phyloP scores from a whole-genome alignment of 2,797 vertebrate species.

The Podargus strigoides region DNA sequence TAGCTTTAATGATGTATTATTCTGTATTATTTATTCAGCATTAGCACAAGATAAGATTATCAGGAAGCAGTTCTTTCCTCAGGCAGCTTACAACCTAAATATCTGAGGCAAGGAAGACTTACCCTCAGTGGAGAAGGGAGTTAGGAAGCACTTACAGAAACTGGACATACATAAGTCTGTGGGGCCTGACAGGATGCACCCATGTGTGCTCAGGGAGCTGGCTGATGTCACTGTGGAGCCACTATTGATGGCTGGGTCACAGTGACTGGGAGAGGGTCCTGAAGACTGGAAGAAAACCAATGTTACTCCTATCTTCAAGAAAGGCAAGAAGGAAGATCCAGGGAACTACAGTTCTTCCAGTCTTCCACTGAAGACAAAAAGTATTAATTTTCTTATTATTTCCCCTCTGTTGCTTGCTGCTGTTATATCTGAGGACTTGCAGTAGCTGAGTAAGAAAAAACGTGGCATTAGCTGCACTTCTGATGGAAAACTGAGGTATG shows the following conservation, averaged over 20 bases:
- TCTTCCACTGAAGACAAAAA: background rate
- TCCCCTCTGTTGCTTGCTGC: background rate
- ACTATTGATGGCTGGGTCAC: background rate
- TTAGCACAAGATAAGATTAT: background rate
- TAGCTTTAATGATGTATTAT: background rate
- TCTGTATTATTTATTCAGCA: background rate
- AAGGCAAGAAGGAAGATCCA: background rate
- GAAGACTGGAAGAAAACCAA: background rate
- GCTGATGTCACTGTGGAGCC: background rate
- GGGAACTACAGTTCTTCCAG: background rate
- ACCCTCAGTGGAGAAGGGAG: background rate
- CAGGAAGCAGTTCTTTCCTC: background rate
- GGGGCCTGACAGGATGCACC: background rate
- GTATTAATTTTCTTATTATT: background rate
- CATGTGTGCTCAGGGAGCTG: background rate
- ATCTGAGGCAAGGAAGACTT: background rate
- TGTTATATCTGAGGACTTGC: background rate
- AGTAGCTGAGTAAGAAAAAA: background rate
- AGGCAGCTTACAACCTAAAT: background rate
- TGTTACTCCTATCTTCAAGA: background rate
- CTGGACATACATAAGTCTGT: fast-evolving
- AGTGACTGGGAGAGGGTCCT: background rate
- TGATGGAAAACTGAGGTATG: background rate
- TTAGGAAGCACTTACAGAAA: background rate
- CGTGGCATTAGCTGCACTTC: background rate